Conservation (phyloP, 2,797 vertebrate species). For the Falco rusticolus region DNA sequence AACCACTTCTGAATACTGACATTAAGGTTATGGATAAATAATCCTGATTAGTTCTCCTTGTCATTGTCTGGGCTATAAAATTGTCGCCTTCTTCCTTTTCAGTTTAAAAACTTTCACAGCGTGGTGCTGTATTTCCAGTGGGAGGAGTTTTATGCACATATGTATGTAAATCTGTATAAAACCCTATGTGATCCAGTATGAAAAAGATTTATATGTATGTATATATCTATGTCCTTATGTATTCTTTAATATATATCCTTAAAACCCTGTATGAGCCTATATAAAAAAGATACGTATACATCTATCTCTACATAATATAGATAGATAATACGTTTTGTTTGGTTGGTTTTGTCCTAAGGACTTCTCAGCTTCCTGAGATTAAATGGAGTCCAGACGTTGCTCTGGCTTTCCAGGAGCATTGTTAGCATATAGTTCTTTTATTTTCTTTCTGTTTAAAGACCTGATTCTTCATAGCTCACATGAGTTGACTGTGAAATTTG, state of each 20-base stretch:
- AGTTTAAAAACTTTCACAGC: not conserved
- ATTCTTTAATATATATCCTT: not conserved
- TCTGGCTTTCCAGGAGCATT: not conserved
- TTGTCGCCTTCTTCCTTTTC: not conserved
- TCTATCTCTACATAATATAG: not conserved
- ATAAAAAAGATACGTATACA: not conserved
- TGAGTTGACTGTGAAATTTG: not conserved
- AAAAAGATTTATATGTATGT: not conserved
- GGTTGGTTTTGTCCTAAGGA: not conserved
- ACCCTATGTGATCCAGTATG: not conserved
- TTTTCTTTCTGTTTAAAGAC: not conserved
- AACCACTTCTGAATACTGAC: not conserved
- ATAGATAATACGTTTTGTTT: not conserved
- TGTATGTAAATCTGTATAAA: not conserved
- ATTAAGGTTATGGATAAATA: not conserved
- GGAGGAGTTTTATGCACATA: fast-evolving
- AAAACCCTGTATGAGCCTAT: not conserved
- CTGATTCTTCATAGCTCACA: not conserved
- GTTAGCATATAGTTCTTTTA: not conserved
- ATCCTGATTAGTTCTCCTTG: not conserved
- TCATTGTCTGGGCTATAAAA: not conserved
- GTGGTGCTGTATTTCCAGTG: not conserved
- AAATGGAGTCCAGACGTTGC: not conserved
- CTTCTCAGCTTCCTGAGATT: not conserved
- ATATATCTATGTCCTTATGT: not conserved